Conservation (phyloP, 2,888 invertebrate genomes). For the Barypeithes pellucidus region DNA sequence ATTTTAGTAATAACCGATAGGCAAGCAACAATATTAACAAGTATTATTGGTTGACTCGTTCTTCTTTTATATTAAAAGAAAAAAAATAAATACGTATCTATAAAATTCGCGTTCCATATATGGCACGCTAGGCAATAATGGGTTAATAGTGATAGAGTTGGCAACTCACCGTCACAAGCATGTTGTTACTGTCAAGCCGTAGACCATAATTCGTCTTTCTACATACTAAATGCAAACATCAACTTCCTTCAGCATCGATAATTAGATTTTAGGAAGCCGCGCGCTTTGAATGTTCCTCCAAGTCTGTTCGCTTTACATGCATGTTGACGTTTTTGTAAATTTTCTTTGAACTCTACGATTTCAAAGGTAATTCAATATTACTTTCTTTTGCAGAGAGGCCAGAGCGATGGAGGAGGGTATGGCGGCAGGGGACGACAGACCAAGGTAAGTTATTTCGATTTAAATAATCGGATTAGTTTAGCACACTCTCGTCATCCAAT, state of each 20-base stretch:
- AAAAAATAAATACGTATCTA: no score
- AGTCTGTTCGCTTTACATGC: constrained; percentile 44
- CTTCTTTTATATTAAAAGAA: no score
- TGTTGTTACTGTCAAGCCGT: no score
- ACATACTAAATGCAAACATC: constrained; percentile 29
- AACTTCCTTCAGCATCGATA: constrained; percentile 38
- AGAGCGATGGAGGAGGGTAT: constrained; percentile 74
- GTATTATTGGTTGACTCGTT: no score
- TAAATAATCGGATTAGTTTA: not conserved
- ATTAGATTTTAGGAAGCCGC: constrained; percentile 46
- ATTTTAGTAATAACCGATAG: no score
- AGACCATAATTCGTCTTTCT: not conserved
- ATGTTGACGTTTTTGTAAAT: constrained; percentile 41
- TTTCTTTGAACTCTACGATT: constrained; percentile 16
- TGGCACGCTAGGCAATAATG: no score
- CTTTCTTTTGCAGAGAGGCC: constrained; percentile 69
- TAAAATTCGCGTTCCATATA: no score
- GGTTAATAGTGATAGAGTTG: no score
- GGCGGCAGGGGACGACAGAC: constrained; percentile 72
- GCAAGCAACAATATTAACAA: no score
- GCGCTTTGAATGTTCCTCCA: constrained; percentile 44
- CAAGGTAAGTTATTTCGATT: constrained; percentile 71
- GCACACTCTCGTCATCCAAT: not conserved
- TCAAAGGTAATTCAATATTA: constrained; percentile 33
- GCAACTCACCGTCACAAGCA: no score